Conservation (phyloP, 1,140 invertebrate genomes). For the Mactra quadrangularis region DNA sequence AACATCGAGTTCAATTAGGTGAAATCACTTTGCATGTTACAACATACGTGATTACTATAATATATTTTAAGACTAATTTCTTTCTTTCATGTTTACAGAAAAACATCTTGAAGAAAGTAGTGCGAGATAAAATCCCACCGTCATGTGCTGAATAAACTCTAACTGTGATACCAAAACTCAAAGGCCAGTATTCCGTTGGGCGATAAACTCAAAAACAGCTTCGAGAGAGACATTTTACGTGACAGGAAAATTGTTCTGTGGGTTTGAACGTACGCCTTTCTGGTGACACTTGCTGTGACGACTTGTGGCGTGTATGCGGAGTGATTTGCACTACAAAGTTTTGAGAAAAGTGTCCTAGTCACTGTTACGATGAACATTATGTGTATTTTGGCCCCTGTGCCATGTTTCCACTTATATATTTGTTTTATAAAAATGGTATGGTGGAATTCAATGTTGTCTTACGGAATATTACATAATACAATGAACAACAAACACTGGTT, state of each 20-base stretch:
- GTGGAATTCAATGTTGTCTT: too few species aligned
- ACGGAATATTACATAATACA: too few species aligned
- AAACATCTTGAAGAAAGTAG: constrained; percentile 24
- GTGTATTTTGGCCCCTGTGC: too few species aligned
- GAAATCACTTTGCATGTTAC: too few species aligned
- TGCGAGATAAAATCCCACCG: not conserved
- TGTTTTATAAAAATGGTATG: too few species aligned
- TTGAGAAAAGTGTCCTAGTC: too few species aligned
- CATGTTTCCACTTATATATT: too few species aligned
- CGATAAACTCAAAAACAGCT: constrained; percentile 33
- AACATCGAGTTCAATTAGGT: too few species aligned
- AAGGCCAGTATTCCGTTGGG: constrained; percentile 32
- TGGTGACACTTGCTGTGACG: not conserved
- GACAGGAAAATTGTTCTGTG: not conserved
- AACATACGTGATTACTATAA: too few species aligned
- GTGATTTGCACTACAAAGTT: too few species aligned
- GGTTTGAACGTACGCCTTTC: not conserved
- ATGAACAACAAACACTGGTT: too few species aligned
- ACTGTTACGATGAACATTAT: too few species aligned
- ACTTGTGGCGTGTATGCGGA: constrained; percentile 1
- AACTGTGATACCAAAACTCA: constrained; percentile 33
- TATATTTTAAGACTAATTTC: not conserved
- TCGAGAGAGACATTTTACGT: not conserved
- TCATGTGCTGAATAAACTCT: constrained; percentile 8
- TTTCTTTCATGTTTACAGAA: constrained; percentile 3